Base-by-base conservation (phyloP, 2,113 vertebrate species). In the Marmota monax region DNA sequence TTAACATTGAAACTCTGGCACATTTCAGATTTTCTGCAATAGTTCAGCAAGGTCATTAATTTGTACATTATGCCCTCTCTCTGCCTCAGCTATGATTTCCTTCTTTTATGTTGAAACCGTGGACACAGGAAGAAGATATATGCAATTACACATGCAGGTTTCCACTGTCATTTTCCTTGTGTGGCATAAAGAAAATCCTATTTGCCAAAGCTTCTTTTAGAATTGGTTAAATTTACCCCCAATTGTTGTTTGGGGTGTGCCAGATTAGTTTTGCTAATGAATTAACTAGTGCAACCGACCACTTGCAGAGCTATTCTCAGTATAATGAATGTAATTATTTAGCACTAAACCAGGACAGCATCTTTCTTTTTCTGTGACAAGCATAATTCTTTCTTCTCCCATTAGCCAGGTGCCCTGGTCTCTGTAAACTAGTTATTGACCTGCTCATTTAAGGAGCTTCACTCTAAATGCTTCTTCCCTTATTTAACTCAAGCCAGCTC, bases 381-480 rank as follows among this genome's bases (percentile, higher is more conserved):
- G 98, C 98, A 98, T 98, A 98, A 99, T 99, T 98, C 98, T 98
- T 99, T 98, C 98, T 98, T 98, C 97, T 98, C 98, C 98, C 97
- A 98, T 98, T 98, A 99, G 98, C 98, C 97, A 97, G 98, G 97
- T 98, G 98, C 98, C 97, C 98, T 98, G 97, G 98, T 98, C 97
- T 98, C 98, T 85, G 98, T 98, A 99, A 99, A 99, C 98, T 98
- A 98, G 98, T 98, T 99, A 99, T 98, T 98, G 98, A 99, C 98
- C 98, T 98, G 97, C 98, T 98, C 98, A 97, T 98, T 99, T 98
- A 98, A 98, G 98, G 96, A 98, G 98, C 98, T 98, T 98, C 97
- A 70, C 97, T 99, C 98, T 98, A 98, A 98, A 98, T 97, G 98
- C 74, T 94, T 94, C 95, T 99, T 98, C 94, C 97, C 98, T 99